A percentile compares a stretch with the other conserved stretches of the same genome.
Evolutionary conservation across 2,888 invertebrate species (phyloP).

Genomic region (Parnassius smintheus): DNA sequence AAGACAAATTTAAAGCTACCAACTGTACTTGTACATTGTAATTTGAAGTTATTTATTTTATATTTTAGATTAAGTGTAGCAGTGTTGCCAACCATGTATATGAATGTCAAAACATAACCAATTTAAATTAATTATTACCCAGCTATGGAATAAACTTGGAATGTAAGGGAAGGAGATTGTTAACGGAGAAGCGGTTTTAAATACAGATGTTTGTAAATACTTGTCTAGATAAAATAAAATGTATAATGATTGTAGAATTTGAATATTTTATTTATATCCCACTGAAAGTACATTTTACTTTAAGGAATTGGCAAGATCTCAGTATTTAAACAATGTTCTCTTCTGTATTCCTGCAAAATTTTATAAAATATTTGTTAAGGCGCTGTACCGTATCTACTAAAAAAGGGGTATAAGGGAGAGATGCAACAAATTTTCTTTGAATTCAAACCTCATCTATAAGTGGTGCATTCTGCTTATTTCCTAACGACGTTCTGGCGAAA

Average conservation of each 20-base stretch:
- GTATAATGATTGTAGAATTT: slow-evolving; percentile 71
- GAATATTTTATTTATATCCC: slow-evolving; percentile 49
- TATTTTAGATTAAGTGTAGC: slow-evolving; percentile 56
- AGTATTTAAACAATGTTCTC: slow-evolving; percentile 40
- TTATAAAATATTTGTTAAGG: not conserved
- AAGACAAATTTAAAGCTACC: slow-evolving; percentile 28
- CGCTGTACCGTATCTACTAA: not conserved
- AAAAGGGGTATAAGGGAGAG: not conserved
- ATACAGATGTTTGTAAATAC: slow-evolving; percentile 68
- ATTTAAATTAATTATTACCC: slow-evolving; percentile 30
- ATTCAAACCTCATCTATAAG: too few relatives aligned
- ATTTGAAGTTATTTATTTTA: slow-evolving; percentile 69
- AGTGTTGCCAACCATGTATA: slow-evolving; percentile 41
- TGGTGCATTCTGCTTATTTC: too few relatives aligned
- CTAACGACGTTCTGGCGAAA: too few relatives aligned
- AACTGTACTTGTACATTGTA: slow-evolving; percentile 55
- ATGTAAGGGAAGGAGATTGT: slow-evolving; percentile 9
- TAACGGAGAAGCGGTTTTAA: slow-evolving; percentile 1
- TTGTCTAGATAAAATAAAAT: slow-evolving; percentile 69
- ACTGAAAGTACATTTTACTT: slow-evolving; percentile 17
- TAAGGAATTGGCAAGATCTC: slow-evolving; percentile 39
- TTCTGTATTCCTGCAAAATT: slow-evolving; percentile 53
- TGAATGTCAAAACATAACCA: slow-evolving; percentile 27
- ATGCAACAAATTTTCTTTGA: too few relatives aligned
- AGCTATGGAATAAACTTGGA: slow-evolving; percentile 9